Percentiles rank a stretch among this genome's conserved stretches.
Conservation (phyloP, 2,888 invertebrate genomes). For the Lasius platythorax region DNA sequence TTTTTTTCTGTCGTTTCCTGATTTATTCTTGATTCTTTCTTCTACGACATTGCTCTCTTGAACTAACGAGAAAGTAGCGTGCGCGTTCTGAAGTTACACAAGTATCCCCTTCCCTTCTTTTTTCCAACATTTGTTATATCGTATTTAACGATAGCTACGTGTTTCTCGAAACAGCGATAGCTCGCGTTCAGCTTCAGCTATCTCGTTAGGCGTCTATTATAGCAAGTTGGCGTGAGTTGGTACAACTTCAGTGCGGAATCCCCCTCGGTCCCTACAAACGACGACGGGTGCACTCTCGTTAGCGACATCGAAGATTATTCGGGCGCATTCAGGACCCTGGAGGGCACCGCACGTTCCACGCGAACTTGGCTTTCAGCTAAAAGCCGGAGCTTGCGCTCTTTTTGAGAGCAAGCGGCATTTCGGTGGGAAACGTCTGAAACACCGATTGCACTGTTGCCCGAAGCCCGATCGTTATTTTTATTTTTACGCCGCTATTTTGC, state of each 20-base stretch:
- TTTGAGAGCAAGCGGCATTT: constrained; percentile 30
- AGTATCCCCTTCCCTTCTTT: background rate
- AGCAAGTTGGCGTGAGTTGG: constrained; percentile 47
- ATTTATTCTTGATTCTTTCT: background rate
- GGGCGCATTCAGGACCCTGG: constrained; percentile 31
- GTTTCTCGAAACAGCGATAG: constrained; percentile 53
- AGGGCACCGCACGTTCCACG: constrained; percentile 37
- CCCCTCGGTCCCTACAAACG: constrained; percentile 5
- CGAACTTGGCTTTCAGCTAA: constrained; percentile 23
- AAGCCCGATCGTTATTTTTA: constrained; percentile 47
- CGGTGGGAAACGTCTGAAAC: constrained; percentile 50
- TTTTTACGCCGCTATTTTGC: constrained; percentile 54
- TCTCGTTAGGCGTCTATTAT: constrained; percentile 62
- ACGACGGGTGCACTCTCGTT: constrained; percentile 43
- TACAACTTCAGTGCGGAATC: constrained; percentile 52
- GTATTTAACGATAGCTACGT: constrained; percentile 51
- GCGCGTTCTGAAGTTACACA: constrained; percentile 18
- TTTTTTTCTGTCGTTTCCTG: background rate
- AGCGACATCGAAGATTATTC: constrained; percentile 53
- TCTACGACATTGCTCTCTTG: constrained; percentile 10
- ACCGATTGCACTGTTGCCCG: constrained; percentile 45
- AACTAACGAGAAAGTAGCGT: constrained; percentile 45
- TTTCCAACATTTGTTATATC: constrained; percentile 48
- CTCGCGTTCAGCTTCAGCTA: constrained; percentile 51
- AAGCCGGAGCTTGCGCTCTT: constrained; percentile 39